Conservation (phyloP, 2,113 vertebrate genomes). For the Odobenus rosmarus region DNA sequence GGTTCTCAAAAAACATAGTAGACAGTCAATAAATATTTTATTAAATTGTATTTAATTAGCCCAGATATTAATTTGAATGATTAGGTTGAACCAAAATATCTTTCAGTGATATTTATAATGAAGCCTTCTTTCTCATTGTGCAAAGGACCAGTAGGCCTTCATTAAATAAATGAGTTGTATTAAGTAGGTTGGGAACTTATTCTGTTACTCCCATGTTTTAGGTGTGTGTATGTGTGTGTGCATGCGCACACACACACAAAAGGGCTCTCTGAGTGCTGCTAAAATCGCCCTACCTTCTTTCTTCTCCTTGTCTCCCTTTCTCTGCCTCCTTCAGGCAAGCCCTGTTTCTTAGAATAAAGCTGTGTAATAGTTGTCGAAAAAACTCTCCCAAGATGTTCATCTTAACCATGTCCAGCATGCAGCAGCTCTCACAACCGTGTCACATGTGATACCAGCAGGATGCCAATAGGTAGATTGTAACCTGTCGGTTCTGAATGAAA, state of each 20-base stretch:
- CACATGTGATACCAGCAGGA: conserved; percentile 47
- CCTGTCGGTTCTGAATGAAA: conserved; percentile 59
- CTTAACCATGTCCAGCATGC: neutral
- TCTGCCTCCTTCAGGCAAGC: neutral
- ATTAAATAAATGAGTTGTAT: neutral
- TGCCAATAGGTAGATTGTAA: conserved; percentile 70
- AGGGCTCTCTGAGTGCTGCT: neutral
- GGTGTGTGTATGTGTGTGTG: neutral
- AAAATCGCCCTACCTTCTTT: neutral
- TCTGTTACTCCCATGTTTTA: neutral
- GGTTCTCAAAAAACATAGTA: neutral
- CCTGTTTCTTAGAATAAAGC: neutral
- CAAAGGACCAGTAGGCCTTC: neutral
- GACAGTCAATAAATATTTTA: neutral
- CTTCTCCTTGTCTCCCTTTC: neutral
- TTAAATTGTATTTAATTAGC: neutral
- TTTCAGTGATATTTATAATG: neutral
- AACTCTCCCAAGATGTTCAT: neutral
- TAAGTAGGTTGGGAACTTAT: neutral
- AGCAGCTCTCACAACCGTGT: conserved; percentile 12
- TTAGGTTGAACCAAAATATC: neutral
- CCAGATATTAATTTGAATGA: neutral
- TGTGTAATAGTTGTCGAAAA: neutral
- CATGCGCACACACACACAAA: neutral
- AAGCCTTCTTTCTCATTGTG: neutral